Percentiles rank a stretch among this genome's conserved stretches.
phyloP scores from a whole-genome alignment of 2,113 vertebrate species.

The Sclerurus mexicanus region DNA sequence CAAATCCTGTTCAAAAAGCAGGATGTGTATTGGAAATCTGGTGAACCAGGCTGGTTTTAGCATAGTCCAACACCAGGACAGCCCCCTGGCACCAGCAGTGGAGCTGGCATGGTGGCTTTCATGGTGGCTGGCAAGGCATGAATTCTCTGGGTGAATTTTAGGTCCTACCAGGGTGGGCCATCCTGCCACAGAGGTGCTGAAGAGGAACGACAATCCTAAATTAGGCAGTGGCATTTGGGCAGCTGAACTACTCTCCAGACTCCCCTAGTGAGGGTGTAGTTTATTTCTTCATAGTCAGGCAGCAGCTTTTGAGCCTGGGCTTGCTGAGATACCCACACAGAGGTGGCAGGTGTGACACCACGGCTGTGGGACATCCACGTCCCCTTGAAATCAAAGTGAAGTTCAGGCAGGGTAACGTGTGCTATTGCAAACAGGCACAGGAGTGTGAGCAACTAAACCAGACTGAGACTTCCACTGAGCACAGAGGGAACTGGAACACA shows the following conservation, averaged over 20 bases:
- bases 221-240: neutral
- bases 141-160: too few relatives aligned
- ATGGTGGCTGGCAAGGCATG: too few relatives aligned
- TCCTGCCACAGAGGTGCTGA: neutral
- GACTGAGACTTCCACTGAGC: neutral
- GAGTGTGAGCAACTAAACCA: neutral
- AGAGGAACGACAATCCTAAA: neutral
- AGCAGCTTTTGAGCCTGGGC: neutral
- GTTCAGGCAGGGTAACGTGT: neutral
- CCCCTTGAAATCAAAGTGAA: neutral
- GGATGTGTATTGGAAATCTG: too few relatives aligned
- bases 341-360: neutral
- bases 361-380: accelerated
- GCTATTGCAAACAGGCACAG: neutral
- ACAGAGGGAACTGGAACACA: neutral
- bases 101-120: too few relatives aligned
- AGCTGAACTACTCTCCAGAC: neutral
- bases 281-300: neutral
- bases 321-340: neutral
- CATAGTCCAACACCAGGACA: too few relatives aligned
- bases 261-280: neutral
- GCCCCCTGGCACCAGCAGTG: too few relatives aligned
- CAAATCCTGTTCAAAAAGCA: too few relatives aligned
- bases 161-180: too few relatives aligned
- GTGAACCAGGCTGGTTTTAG: too few relatives aligned